phyloP scores from a whole-genome alignment of 2,113 vertebrate species.

The Ellobius talpinus region DNA sequence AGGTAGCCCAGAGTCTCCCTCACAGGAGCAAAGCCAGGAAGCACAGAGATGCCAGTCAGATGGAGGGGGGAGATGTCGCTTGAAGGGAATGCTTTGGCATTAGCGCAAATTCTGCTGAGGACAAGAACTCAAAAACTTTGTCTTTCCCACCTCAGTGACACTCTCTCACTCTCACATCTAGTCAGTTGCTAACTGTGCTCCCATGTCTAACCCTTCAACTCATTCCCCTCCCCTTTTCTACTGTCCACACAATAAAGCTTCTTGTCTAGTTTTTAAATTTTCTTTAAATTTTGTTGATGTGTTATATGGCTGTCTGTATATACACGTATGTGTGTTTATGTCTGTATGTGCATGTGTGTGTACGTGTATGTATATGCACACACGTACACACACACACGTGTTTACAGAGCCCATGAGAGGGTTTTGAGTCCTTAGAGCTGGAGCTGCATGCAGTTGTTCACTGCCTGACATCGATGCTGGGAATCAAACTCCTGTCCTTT shows the following conservation, averaged over 20 bases:
- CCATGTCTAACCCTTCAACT: background rate
- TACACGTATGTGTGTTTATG: background rate
- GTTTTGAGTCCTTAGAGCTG: background rate
- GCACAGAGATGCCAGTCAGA: background rate
- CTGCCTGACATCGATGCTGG: background rate
- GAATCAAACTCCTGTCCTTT: background rate
- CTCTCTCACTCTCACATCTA: background rate
- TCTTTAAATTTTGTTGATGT: background rate
- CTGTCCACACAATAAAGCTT: background rate
- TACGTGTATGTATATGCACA: too few relatives aligned
- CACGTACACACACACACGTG: too few relatives aligned
- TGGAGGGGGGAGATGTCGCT: background rate
- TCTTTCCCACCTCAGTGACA: background rate
- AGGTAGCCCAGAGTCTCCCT: background rate
- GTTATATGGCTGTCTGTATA: background rate
- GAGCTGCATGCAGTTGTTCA: background rate
- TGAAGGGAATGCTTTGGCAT: background rate
- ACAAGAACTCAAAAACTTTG: background rate
- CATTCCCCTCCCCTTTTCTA: background rate
- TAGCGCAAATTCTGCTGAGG: background rate
- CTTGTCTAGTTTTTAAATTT: background rate
- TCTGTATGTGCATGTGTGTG: background rate
- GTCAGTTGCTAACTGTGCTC: background rate
- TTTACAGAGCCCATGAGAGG: background rate
- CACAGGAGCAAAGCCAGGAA: background rate